Evolutionary conservation across 2,888 invertebrate species (phyloP).

Genomic region (Ashinkailepas kermadecensis): DNA sequence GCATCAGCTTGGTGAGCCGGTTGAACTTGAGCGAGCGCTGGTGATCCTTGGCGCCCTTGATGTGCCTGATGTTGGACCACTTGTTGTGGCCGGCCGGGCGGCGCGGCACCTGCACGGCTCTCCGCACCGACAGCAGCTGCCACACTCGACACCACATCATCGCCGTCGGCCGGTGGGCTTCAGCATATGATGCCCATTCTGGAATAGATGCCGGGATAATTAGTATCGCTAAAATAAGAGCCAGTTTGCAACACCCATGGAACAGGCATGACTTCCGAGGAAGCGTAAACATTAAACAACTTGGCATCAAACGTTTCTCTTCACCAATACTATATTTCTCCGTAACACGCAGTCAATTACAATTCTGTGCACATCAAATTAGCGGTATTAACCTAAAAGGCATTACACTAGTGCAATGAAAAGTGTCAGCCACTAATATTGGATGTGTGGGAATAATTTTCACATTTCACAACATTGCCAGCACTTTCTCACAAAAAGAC

Average conservation of each 20-base stretch:
- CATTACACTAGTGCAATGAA: too few species aligned
- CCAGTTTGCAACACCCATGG: background rate
- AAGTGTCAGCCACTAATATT: too few species aligned
- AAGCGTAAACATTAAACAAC: background rate
- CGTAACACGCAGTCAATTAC: too few species aligned
- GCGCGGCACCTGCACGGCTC: background rate
- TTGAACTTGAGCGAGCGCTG: constrained; percentile 47
- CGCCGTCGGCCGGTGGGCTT: background rate
- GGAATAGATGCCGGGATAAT: background rate
- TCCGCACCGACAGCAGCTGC: background rate
- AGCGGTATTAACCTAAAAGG: too few species aligned
- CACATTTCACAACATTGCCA: too few species aligned
- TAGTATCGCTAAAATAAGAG: background rate
- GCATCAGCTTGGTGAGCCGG: constrained; percentile 50
- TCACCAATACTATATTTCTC: background rate
- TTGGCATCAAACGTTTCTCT: background rate
- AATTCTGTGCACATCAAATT: too few species aligned
- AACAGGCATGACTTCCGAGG: background rate
- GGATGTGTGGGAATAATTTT: too few species aligned
- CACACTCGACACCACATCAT: background rate
- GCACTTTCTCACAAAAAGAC: too few species aligned
- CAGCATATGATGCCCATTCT: background rate
- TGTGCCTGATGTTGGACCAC: constrained; percentile 67
- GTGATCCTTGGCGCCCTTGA: constrained; percentile 57
- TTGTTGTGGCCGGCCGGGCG: constrained; percentile 61